Evolutionary conservation across 2,797 vertebrate species (phyloP).

Genomic region (Lacerta bilineata): DNA sequence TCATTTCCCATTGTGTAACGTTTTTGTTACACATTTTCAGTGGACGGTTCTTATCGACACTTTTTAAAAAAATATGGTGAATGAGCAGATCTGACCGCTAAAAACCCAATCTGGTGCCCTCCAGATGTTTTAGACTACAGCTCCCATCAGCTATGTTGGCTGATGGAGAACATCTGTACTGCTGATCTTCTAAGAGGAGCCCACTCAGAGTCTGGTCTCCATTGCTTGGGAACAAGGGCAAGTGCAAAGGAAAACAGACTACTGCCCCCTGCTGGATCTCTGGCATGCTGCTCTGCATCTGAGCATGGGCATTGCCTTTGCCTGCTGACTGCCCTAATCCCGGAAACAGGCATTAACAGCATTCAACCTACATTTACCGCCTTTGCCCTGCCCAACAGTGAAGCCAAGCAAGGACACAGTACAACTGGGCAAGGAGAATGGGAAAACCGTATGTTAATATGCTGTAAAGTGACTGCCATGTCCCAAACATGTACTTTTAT

Average conservation of each 20-base stretch:
- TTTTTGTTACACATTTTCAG: too few relatives aligned
- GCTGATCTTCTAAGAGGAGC: too few relatives aligned
- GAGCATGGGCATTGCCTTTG: not conserved
- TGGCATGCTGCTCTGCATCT: too few relatives aligned
- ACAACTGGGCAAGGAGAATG: not conserved
- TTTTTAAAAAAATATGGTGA: too few relatives aligned
- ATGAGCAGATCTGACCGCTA: too few relatives aligned
- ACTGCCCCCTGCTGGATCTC: not conserved
- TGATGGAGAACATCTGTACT: too few relatives aligned
- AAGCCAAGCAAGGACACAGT: not conserved
- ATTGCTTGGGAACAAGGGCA: too few relatives aligned
- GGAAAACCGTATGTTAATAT: not conserved
- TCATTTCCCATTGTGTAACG: not conserved
- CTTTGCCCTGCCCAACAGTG: not conserved
- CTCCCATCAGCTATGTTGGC: too few relatives aligned
- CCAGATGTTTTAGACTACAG: too few relatives aligned
- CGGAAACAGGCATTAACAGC: not conserved
- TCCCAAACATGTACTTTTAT: slow-evolving; percentile 9
- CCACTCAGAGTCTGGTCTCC: not conserved
- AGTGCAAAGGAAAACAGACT: not conserved
- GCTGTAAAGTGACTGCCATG: not conserved
- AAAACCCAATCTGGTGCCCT: too few relatives aligned
- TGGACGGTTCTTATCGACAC: too few relatives aligned
- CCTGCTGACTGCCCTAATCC: not conserved
- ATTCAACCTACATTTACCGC: not conserved